These are phyloP conservation scores for Smutsia gigantea DNA, from an alignment of 2,797 vertebrate species.

Conservation along the genomic window DNA sequence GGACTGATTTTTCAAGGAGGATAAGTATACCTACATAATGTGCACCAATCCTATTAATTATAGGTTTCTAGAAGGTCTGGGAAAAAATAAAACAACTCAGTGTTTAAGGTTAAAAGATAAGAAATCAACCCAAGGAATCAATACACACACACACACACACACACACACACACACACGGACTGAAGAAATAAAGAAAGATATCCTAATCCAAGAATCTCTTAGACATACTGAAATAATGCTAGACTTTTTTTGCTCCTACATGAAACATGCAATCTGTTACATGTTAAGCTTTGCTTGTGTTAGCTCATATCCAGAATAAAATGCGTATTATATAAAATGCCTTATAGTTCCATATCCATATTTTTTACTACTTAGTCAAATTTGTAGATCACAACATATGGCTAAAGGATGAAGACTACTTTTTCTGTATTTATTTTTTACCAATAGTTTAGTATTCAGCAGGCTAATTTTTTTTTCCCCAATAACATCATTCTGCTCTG, in stretches of 20 bases:
- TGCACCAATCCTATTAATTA: neutral
- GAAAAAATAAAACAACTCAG: neutral
- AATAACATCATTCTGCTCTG: neutral
- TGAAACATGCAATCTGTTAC: too few species aligned
- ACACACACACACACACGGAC: neutral
- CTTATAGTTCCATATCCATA: neutral
- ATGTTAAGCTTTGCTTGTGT: neutral
- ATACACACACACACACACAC: neutral
- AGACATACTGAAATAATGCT: neutral
- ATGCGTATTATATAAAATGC: too few species aligned
- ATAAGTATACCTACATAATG: neutral
- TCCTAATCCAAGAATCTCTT: neutral
- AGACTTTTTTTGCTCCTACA: neutral
- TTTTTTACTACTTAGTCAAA: neutral
- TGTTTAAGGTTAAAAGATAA: neutral
- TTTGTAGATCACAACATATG: neutral
- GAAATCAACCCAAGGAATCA: neutral
- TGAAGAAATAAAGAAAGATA: neutral
- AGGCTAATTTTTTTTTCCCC: neutral
- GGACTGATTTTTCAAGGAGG: neutral
- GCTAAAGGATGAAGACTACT: neutral
- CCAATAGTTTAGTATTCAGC: neutral
- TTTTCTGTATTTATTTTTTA: neutral
- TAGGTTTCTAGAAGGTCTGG: neutral
- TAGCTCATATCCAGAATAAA: neutral